phyloP scores from a whole-genome alignment of 2,888 invertebrate genomes.

The Cylloceria caligata region DNA sequence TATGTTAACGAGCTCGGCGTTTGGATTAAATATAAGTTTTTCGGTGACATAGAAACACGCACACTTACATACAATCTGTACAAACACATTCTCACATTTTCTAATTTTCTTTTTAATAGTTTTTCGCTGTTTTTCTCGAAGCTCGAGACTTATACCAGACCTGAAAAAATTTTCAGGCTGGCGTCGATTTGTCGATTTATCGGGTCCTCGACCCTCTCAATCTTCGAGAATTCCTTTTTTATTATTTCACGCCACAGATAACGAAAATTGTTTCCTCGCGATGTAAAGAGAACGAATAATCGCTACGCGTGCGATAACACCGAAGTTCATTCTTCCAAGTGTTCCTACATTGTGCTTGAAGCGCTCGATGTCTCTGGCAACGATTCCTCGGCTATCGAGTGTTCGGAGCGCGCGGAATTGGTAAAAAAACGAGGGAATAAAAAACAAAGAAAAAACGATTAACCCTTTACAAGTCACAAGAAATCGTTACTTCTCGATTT shows the following conservation, averaged over 20 bases:
- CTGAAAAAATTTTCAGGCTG: background rate
- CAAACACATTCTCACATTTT: conserved; percentile 40
- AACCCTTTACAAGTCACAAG: no score
- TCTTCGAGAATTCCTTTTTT: background rate
- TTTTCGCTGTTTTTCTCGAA: background rate
- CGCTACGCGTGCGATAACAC: background rate
- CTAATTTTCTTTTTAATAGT: background rate
- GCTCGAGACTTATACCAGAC: background rate
- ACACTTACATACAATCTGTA: conserved; percentile 25
- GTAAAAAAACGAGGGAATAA: no score
- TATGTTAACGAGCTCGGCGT: conserved; percentile 26
- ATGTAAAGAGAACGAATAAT: background rate
- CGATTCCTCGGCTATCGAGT: background rate
- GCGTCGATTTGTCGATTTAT: background rate
- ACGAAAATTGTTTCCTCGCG: background rate
- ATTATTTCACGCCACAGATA: background rate
- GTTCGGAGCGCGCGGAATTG: background rate
- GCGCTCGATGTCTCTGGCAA: background rate
- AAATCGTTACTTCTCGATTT: no score
- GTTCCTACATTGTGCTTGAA: background rate
- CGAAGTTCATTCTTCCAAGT: conserved; percentile 38
- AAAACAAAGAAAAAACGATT: no score
- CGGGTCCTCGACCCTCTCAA: background rate
- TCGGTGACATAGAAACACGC: conserved; percentile 22
- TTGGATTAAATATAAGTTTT: conserved; percentile 37